phyloP scores from a whole-genome alignment of 2,888 invertebrate species.

The Rutpela maculata region DNA sequence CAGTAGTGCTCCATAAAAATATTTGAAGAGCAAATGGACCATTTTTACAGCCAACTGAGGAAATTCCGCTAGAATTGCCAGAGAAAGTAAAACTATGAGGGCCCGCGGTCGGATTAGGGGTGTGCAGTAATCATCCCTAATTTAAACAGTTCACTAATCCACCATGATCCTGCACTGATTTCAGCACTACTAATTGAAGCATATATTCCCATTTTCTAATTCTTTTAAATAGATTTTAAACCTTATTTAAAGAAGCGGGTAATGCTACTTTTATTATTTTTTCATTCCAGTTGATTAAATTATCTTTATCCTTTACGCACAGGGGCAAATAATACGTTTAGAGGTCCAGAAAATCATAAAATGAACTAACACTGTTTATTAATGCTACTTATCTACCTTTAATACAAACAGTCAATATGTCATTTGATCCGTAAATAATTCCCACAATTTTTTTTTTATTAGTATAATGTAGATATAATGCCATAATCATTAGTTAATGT shows the following conservation, averaged over 20 bases:
- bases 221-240: slow-evolving; percentile 30
- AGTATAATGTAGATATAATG: too few species aligned
- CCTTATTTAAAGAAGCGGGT: slow-evolving; percentile 8
- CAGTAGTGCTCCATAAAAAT: background rate
- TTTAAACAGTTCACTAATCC: slow-evolving; percentile 41
- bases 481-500: too few species aligned
- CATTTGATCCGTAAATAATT: too few species aligned
- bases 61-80: background rate
- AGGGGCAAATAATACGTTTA: background rate
- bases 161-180: slow-evolving; percentile 27
- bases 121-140: slow-evolving; percentile 31
- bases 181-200: slow-evolving; percentile 35
- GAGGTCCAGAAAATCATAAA: background rate
- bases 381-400: too few species aligned
- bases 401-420: too few species aligned
- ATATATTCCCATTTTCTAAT: slow-evolving; percentile 36
- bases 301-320: background rate
- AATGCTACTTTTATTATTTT: slow-evolving; percentile 21
- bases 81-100: slow-evolving; percentile 21
- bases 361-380: too few species aligned
- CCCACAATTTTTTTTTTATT: too few species aligned
- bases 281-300: slow-evolving; percentile 9
- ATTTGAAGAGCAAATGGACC: background rate
- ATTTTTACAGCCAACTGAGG: background rate
- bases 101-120: slow-evolving; percentile 23